phyloP scores from a whole-genome alignment of 2,797 vertebrate species.

The Clarias fuscus region DNA sequence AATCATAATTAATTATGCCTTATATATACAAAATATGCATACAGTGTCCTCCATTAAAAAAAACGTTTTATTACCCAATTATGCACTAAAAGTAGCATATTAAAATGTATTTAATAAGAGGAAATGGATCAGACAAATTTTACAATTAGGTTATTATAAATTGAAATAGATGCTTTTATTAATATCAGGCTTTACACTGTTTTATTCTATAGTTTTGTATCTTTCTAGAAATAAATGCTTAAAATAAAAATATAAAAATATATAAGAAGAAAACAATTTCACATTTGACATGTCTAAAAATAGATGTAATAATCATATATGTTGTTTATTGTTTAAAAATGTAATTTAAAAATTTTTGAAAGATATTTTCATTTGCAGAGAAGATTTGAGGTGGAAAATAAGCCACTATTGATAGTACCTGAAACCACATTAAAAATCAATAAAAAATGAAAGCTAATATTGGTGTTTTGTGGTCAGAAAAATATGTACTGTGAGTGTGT shows the following conservation, averaged over 20 bases:
- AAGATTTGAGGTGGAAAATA: background rate
- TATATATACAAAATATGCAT: background rate
- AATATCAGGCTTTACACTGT: background rate
- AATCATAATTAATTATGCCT: background rate
- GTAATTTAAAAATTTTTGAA: no score
- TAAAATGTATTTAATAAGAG: background rate
- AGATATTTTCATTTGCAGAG: background rate
- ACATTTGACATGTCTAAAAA: background rate
- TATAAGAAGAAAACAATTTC: background rate
- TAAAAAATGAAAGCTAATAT: background rate
- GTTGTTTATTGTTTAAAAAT: background rate
- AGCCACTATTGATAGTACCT: background rate
- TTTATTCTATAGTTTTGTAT: background rate
- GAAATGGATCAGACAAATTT: background rate
- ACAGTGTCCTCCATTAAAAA: background rate
- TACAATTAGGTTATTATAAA: background rate
- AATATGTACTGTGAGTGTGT: conserved; percentile 34
- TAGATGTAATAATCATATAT: no score
- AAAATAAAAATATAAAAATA: background rate
- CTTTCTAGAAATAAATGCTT: background rate
- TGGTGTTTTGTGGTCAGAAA: background rate
- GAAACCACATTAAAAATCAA: conserved; percentile 4
- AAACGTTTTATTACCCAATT: background rate
- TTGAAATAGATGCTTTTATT: background rate
- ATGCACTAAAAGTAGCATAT: background rate